Evolutionary conservation across 2,888 invertebrate genomes (phyloP).

Genomic region (Hypena proboscidalis): DNA sequence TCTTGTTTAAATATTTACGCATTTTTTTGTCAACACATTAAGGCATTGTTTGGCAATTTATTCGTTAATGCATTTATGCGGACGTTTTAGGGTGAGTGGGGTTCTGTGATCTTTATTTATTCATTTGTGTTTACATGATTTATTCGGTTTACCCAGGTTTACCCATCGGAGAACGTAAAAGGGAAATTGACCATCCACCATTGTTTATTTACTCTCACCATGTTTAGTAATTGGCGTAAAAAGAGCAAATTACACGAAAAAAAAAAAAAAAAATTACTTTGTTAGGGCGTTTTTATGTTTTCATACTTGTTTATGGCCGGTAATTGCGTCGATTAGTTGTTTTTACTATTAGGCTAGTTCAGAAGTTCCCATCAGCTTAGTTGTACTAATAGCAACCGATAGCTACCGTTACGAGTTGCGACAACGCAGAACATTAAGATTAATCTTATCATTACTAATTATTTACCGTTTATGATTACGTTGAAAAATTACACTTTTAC

Average conservation of each 20-base stretch:
- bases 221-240: constrained; percentile 10
- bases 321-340: constrained; percentile 13
- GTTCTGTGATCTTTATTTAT: constrained; percentile 44
- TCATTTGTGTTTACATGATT: constrained; percentile 38
- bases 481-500: no score
- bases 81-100: constrained; percentile 31
- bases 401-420: constrained; percentile 29
- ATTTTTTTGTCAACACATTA: constrained; percentile 20
- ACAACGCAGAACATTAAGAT: constrained; percentile 65
- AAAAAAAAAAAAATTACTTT: no score
- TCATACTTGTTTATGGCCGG: constrained; percentile 6
- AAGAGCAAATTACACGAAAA: no score
- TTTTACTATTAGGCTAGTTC: constrained; percentile 25
- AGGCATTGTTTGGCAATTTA: constrained; percentile 21
- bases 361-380: constrained; percentile 28
- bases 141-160: constrained; percentile 21
- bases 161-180: constrained; percentile 20
- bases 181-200: constrained; percentile 17
- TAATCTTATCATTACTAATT: constrained; percentile 68
- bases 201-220: constrained; percentile 6
- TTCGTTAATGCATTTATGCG: constrained; percentile 30
- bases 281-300: constrained; percentile 6
- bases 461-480: constrained; percentile 47
- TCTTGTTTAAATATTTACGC: constrained; percentile 12
- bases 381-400: constrained; percentile 28